Evolutionary conservation across 2,113 vertebrate genomes (phyloP).

Genomic region (Saccopteryx bilineata): DNA sequence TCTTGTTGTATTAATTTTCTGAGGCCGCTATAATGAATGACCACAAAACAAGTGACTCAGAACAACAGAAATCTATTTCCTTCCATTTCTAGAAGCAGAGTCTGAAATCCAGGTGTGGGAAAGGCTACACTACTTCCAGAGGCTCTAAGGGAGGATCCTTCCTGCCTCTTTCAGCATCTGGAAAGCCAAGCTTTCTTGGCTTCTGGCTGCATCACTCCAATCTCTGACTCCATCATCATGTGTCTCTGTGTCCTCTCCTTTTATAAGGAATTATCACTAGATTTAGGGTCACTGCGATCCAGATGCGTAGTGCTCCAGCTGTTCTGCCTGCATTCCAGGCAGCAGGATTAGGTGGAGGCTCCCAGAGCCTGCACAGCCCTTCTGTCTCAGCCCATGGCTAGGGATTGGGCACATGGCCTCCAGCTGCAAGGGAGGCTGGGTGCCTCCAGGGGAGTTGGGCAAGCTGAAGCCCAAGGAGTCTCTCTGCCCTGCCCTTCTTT

Average conservation of each 20-base stretch:
- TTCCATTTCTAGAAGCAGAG: not conserved
- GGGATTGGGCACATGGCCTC: not conserved
- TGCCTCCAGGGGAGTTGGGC: not conserved
- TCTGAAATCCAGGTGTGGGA: not conserved
- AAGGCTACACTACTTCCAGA: accelerated
- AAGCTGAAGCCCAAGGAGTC: accelerated
- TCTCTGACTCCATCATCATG: not conserved
- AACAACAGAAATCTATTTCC: not conserved
- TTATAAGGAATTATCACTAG: not conserved
- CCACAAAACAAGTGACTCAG: not conserved
- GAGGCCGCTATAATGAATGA: not conserved
- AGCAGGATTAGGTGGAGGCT: not conserved
- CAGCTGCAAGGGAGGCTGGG: not conserved
- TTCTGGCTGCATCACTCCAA: not conserved
- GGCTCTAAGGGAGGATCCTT: not conserved
- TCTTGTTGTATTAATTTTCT: not conserved
- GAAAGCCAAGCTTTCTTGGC: not conserved
- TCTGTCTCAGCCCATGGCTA: not conserved
- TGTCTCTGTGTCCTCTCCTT: not conserved
- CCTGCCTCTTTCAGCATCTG: not conserved
- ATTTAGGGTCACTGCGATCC: not conserved
- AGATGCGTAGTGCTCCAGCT: too few relatives aligned
- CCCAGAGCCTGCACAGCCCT: not conserved
- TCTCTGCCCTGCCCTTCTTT: not conserved
- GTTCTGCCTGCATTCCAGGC: too few relatives aligned